Evolutionary conservation across 2,113 vertebrate species (phyloP), one percentile per base, ranked within the genome.

Genomic region (Sander vitreus): DNA sequence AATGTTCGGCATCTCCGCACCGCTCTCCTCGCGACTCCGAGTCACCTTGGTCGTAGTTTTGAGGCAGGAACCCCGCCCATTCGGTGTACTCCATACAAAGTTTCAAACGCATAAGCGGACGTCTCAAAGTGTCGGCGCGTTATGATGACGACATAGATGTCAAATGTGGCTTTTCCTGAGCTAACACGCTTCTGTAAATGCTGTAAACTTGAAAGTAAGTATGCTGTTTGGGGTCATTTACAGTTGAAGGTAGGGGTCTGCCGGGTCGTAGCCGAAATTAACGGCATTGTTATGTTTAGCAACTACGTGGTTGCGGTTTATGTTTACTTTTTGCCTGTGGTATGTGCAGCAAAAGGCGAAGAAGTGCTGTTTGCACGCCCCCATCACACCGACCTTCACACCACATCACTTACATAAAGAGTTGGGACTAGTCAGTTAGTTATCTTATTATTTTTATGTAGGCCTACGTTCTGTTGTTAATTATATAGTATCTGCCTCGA

Each of bases 341-440:
- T 58, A 9, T 50, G 48, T 13, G 14, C 39, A 63, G 14, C 11
- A 78, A 4, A 25, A 4, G 21, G 21, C 2, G 16, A 50, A 23
- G 25, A 64, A 78, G 18, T 25, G 53, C 36, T 36, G 12, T 11
- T 25, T 10, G 21, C 27, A 36, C 19, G 3, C 13, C 39, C 25
- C 23, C 53, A 70, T 30, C 23, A 33, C 7, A 58, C 27, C 80
- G 91, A 91, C 89, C 89, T 91, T 91, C 86, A 85, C 51, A 62
- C 16, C 5, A 12, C 64, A 57, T 58, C 6, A 23, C 53, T 23
- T 39, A 27, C 33, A 47, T 51, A 16, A 18, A n/a, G 19, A 48
- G 8, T 16, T 2, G 1, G 11, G 2, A 67, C 10, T 12, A 27
- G 48, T 57, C 19, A n/a, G 14, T 27, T 27, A 27, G 25, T 30